Conservation (phyloP, 1,140 invertebrate species). For the Drosophila ironensis region DNA sequence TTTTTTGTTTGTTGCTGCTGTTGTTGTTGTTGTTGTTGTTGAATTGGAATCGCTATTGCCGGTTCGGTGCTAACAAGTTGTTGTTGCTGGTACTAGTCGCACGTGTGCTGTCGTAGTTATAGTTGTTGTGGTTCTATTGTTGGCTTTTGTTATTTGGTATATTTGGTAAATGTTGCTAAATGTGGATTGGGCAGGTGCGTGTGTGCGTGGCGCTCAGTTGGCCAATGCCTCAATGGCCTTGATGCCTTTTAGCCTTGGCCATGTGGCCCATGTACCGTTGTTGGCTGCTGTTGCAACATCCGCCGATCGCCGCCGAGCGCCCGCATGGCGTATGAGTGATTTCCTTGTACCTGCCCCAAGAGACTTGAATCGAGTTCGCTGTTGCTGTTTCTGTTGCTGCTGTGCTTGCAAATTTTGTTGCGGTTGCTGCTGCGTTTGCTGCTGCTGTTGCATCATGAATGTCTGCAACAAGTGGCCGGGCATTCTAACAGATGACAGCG, state of each 20-base stretch:
- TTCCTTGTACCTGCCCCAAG: constrained; percentile 3
- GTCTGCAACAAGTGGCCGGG: constrained; percentile 69
- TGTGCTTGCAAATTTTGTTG: constrained; percentile 6
- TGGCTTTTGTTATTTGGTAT: constrained; percentile 4
- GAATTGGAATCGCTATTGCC: background rate
- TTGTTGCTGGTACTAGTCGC: constrained; percentile 7
- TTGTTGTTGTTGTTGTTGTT: constrained; percentile 7
- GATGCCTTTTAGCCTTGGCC: constrained; percentile 41
- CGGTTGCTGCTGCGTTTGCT: background rate
- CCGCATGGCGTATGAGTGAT: constrained; percentile 59
- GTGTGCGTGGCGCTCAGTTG: constrained; percentile 7
- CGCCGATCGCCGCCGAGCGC: constrained; percentile 36
- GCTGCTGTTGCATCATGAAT: constrained; percentile 51
- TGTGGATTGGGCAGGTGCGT: too few species aligned
- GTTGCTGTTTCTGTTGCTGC: constrained; percentile 19
- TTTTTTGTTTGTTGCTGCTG: constrained; percentile 1
- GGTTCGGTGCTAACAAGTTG: background rate
- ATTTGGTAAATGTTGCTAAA: too few species aligned
- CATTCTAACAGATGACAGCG: constrained; percentile 50
- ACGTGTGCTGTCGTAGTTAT: background rate
- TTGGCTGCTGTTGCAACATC: constrained; percentile 37
- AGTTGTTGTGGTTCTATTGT: constrained; percentile 2
- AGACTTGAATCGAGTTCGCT: constrained; percentile 59
- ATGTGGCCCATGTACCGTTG: constrained; percentile 12
- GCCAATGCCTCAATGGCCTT: constrained; percentile 1